These are phyloP conservation scores for Calycopis cecrops DNA, from an alignment of 1,140 invertebrate species.

Conservation along the genomic window DNA sequence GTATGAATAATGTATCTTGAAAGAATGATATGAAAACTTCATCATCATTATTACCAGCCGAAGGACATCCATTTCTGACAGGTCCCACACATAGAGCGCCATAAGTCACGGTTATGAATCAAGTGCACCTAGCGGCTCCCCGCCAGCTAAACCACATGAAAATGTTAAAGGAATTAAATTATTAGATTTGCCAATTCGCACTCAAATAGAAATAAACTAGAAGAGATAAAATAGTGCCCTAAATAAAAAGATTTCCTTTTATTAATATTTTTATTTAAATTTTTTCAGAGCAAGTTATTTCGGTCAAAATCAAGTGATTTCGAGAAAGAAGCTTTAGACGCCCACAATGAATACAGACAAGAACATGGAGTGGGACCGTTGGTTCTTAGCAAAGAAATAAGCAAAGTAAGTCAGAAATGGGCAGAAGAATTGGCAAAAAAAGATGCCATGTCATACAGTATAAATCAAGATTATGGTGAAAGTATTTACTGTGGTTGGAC, in stretches of 20 bases:
- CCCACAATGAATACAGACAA: slow-evolving; percentile 86
- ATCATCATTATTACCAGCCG: too few species aligned
- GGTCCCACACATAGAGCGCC: too few species aligned
- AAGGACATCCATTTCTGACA: too few species aligned
- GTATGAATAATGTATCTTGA: too few species aligned
- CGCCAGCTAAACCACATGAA: too few species aligned
- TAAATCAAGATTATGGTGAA: slow-evolving; percentile 77
- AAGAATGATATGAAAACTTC: too few species aligned
- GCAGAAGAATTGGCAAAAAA: slow-evolving; percentile 83
- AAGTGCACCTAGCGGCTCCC: too few species aligned
- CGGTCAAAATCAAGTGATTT: slow-evolving; percentile 62
- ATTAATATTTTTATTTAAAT: slow-evolving; percentile 15
- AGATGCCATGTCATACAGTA: slow-evolving; percentile 79
- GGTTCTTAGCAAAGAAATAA: slow-evolving; percentile 68
- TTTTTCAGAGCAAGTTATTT: slow-evolving; percentile 63
- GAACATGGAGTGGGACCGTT: slow-evolving; percentile 81
- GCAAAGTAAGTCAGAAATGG: slow-evolving; percentile 82
- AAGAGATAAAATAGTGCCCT: too few species aligned
- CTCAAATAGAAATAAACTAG: too few species aligned
- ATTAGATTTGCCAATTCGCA: too few species aligned
- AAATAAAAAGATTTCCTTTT: background rate
- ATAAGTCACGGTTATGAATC: too few species aligned
- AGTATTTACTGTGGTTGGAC: slow-evolving; percentile 81
- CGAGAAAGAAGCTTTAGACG: slow-evolving; percentile 79
- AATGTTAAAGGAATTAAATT: too few species aligned